Evolutionary conservation across 2,888 invertebrate species (phyloP).

Genomic region (Apocheima hispidaria): DNA sequence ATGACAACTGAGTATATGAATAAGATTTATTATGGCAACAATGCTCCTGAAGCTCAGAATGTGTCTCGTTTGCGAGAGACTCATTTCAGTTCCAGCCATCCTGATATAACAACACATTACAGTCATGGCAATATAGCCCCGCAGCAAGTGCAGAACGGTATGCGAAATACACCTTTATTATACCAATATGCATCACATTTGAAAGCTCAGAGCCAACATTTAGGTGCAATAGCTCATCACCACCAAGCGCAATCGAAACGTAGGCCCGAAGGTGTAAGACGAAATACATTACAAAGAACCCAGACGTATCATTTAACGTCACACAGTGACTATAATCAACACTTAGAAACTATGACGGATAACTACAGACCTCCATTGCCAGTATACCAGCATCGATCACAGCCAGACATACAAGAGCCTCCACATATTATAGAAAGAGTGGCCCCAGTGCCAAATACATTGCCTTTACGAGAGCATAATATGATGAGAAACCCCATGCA

Average conservation of each 20-base stretch:
- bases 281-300: slow-evolving; percentile 79
- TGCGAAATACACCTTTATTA: slow-evolving; percentile 74
- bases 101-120: slow-evolving; percentile 79
- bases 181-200: slow-evolving; percentile 83
- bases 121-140: slow-evolving; percentile 65
- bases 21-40: slow-evolving; percentile 72
- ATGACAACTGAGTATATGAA: slow-evolving; percentile 80
- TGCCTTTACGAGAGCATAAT: slow-evolving; percentile 76
- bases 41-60: slow-evolving; percentile 72
- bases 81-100: slow-evolving; percentile 83
- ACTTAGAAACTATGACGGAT: slow-evolving; percentile 74
- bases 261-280: slow-evolving; percentile 68
- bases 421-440: slow-evolving; percentile 68
- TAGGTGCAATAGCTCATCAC: slow-evolving; percentile 71
- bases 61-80: slow-evolving; percentile 77
- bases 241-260: slow-evolving; percentile 74
- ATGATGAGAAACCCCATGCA: slow-evolving; percentile 71
- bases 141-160: slow-evolving; percentile 66
- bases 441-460: slow-evolving; percentile 71
- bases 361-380: slow-evolving; percentile 67
- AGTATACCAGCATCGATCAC: slow-evolving; percentile 75
- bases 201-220: slow-evolving; percentile 79
- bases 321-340: slow-evolving; percentile 81
- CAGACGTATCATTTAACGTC: slow-evolving; percentile 83
- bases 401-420: slow-evolving; percentile 76